These are phyloP conservation scores for Antechinus stuartii DNA, from an alignment of 2,113 vertebrate genomes.

Conservation along the genomic window DNA sequence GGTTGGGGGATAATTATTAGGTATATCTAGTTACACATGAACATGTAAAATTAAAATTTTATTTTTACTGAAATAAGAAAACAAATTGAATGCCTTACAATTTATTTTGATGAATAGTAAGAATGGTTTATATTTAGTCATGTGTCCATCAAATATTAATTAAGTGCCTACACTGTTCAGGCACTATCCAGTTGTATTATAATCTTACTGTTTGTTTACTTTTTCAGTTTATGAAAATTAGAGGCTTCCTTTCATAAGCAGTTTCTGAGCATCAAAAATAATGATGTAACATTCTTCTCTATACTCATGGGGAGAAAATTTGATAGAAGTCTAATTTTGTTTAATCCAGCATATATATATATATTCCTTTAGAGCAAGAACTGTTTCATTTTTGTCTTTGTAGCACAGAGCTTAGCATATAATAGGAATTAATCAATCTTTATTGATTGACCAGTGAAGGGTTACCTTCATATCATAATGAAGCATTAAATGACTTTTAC, in stretches of 20 bases:
- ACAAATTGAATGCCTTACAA: background rate
- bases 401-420: background rate
- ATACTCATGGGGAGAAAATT: background rate
- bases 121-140: background rate
- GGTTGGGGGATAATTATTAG: background rate
- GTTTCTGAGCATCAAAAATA: background rate
- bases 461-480: background rate
- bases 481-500: constrained; percentile 10
- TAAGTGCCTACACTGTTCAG: background rate
- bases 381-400: background rate
- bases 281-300: background rate
- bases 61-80: background rate
- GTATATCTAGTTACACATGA: background rate
- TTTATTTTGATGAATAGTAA: background rate
- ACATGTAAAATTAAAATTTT: background rate
- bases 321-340: background rate
- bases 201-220: background rate
- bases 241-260: background rate
- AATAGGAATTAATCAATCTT: background rate
- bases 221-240: background rate
- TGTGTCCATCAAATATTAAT: background rate
- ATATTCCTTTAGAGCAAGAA: background rate
- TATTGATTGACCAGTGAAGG: background rate
- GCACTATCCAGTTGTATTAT: background rate
- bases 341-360: background rate